Evolutionary conservation across 2,888 invertebrate species (phyloP).

Genomic region (Gasteruption jaculator): DNA sequence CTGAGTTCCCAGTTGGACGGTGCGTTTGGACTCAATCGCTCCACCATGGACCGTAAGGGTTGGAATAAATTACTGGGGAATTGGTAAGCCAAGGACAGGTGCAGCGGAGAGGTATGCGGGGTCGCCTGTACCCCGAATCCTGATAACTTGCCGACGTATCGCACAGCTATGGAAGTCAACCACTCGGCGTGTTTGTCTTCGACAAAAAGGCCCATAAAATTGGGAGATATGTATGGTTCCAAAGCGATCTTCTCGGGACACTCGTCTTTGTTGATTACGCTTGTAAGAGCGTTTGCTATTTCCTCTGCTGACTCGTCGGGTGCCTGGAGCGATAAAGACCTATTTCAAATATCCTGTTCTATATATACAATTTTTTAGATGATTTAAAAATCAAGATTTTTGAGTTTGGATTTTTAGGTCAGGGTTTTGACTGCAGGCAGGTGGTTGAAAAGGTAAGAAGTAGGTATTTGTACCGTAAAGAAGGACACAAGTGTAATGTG

Average conservation of each 20-base stretch:
- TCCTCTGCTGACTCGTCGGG: slow-evolving; percentile 70
- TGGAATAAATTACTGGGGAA: slow-evolving; percentile 71
- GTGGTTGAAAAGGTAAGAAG: neutral
- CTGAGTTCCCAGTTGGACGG: slow-evolving; percentile 79
- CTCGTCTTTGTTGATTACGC: slow-evolving; percentile 69
- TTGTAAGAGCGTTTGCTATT: slow-evolving; percentile 67
- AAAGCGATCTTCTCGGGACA: slow-evolving; percentile 60
- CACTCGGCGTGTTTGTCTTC: slow-evolving; percentile 78
- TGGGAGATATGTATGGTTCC: slow-evolving; percentile 80
- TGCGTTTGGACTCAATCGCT: slow-evolving; percentile 58
- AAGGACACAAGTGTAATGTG: slow-evolving; percentile 87
- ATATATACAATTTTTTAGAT: slow-evolving; percentile 2
- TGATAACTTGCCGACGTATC: slow-evolving; percentile 77
- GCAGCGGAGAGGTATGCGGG: slow-evolving; percentile 79
- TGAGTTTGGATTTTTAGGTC: too few relatives aligned
- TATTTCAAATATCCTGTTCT: slow-evolving; percentile 14
- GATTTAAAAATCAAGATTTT: slow-evolving; percentile 3
- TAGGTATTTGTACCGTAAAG: slow-evolving; percentile 64
- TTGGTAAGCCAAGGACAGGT: slow-evolving; percentile 85
- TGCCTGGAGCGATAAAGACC: slow-evolving; percentile 55
- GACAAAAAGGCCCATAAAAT: slow-evolving; percentile 89
- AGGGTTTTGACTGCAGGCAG: neutral
- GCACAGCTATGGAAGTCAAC: slow-evolving; percentile 71
- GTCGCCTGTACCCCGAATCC: slow-evolving; percentile 71
- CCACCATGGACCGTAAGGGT: slow-evolving; percentile 68